These are phyloP conservation scores for Alectura lathami DNA, from an alignment of 2,113 vertebrate genomes.

Conservation along the genomic window DNA sequence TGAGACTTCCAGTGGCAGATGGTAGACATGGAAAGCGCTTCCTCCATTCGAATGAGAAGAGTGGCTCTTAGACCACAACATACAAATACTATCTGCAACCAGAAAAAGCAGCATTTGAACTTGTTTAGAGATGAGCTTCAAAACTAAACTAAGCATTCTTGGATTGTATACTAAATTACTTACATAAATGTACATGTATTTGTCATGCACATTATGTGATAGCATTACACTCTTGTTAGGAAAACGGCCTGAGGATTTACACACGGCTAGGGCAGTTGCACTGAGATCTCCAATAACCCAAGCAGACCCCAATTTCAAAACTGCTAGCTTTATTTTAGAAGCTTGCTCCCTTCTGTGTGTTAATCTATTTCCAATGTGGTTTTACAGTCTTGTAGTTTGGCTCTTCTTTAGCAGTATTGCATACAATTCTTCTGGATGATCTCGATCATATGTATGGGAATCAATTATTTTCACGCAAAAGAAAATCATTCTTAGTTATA, in stretches of 20 bases:
- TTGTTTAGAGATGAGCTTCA: not conserved
- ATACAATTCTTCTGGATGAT: not conserved
- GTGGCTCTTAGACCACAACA: not conserved
- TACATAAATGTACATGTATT: accelerated
- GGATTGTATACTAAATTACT: not conserved
- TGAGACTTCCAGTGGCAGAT: not conserved
- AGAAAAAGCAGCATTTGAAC: not conserved
- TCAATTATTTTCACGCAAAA: not conserved
- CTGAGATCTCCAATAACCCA: not conserved
- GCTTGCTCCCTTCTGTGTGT: not conserved
- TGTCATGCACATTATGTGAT: not conserved
- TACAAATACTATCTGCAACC: not conserved
- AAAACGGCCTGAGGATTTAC: not conserved
- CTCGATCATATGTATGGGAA: not conserved
- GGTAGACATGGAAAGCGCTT: not conserved
- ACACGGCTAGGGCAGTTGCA: not conserved
- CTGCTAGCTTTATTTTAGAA: not conserved
- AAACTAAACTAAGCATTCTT: not conserved
- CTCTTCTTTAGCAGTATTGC: not conserved
- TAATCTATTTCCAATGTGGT: not conserved
- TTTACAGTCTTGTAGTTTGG: not conserved
- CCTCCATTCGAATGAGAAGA: not conserved
- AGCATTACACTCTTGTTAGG: accelerated
- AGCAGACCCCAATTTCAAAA: not conserved
- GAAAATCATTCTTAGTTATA: not conserved